Evolutionary conservation across 2,113 vertebrate species (phyloP).

Genomic region (Ceyx margarethae): DNA sequence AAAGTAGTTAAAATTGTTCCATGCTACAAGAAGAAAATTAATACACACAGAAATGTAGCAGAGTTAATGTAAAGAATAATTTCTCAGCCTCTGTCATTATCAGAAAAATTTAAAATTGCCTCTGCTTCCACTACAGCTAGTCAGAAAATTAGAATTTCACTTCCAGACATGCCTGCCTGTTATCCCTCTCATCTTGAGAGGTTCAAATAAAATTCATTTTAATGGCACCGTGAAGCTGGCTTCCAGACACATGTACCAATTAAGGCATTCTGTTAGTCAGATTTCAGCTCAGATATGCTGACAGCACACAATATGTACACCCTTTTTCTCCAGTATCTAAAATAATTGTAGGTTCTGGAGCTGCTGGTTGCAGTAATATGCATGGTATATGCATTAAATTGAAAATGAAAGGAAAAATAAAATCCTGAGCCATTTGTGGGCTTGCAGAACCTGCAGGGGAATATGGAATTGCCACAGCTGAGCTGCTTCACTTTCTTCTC

Average conservation of each 20-base stretch:
- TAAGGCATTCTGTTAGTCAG: not conserved
- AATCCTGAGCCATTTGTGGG: not conserved
- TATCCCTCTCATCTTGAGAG: not conserved
- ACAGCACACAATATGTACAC: not conserved
- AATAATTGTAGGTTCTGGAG: not conserved
- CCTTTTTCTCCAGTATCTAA: not conserved
- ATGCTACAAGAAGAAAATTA: conserved; percentile 34
- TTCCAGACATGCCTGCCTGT: not conserved
- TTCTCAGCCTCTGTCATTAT: not conserved
- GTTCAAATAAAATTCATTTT: not conserved
- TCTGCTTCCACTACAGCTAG: not conserved
- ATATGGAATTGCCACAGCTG: not conserved
- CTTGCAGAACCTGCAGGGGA: not conserved
- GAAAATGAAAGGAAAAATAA: not conserved
- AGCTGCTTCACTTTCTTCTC: not conserved
- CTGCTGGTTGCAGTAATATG: not conserved
- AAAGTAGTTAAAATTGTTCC: not conserved
- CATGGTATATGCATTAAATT: not conserved
- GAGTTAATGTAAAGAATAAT: conserved; percentile 22
- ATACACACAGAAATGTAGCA: not conserved
- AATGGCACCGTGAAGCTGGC: not conserved
- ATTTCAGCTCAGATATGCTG: not conserved
- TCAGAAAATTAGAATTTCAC: conserved; percentile 20
- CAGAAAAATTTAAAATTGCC: not conserved
- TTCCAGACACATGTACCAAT: not conserved